Evolutionary conservation across 2,113 vertebrate genomes (phyloP).

Genomic region (Glaucomys volans): DNA sequence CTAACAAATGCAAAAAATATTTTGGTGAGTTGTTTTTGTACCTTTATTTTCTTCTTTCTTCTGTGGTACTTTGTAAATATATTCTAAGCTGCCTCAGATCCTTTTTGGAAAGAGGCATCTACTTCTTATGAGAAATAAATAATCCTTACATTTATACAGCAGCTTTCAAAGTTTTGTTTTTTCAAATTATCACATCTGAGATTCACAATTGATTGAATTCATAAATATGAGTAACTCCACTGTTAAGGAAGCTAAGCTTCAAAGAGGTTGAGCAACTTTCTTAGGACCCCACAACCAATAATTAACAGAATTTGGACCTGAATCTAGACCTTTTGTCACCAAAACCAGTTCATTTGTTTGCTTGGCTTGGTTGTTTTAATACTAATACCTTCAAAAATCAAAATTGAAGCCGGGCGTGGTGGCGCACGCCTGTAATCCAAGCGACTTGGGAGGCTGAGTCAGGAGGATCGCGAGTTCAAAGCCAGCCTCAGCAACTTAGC

Average conservation of each 20-base stretch:
- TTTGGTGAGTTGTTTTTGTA: background rate
- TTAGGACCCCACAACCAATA: background rate
- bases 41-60: conserved; percentile 15
- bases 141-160: background rate
- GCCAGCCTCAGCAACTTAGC: no score
- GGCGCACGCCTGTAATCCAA: no score
- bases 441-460: no score
- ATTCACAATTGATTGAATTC: background rate
- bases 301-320: background rate
- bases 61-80: background rate
- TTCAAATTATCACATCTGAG: background rate
- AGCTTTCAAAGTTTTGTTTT: background rate
- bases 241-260: background rate
- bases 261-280: background rate
- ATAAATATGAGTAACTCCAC: background rate
- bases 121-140: conserved; percentile 20
- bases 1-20: background rate
- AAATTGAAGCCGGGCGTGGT: no score
- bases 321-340: background rate
- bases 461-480: no score
- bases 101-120: background rate
- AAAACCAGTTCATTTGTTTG: background rate
- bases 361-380: background rate
- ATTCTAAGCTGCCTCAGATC: background rate
- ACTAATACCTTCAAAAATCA: background rate